Base-by-base conservation (phyloP, 2,888 invertebrate species). In the Drosophila lacicola region DNA sequence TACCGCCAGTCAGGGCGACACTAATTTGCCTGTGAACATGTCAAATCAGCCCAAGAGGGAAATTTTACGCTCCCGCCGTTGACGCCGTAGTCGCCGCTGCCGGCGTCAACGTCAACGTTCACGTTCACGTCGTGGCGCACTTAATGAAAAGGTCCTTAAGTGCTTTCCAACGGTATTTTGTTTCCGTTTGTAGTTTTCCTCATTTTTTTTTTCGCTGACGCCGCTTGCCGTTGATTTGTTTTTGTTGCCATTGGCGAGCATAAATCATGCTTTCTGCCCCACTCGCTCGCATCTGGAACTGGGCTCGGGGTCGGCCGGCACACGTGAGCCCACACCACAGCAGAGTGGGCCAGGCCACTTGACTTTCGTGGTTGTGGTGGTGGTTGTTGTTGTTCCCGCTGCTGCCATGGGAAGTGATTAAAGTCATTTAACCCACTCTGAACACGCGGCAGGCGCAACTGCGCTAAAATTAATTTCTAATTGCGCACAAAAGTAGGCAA, bases 121-220 rank as follows among this genome's bases (percentile, higher is more conserved):
- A 17, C 17, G 66, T 47, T 42, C 13, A 21, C 65, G 62, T 44
- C 70, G 67, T 72, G 65, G 78, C 74, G 72, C 85, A 84, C 89
- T 87, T 90, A 89, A 88, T 90, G 90, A 86, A 90, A 90, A 88
- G 90, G 90, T 87, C 88, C 87, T 89, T 89, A 90, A 90, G 90
- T 91, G 86, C 90, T 90, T 90, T 90, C 84, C 88, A 90, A 90
- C 89, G 90, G 90, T 85, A 90, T 89, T 91, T 91, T 90, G 90
- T 90, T 90, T 90, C 90, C 91, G 91, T 90, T 90, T 89, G 85
- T 90, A 78, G 73, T 78, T 81, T 72, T 79, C 80, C 78, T 58
- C 13, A n/a, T 45, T 44, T 33, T 46, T 41, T 55, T 41, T 47
- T 44, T 33, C 49, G 41, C 73, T 74, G 78, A 65, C 73, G 67